phyloP scores from a whole-genome alignment of 2,797 vertebrate species.

The Siniperca scherzeri region DNA sequence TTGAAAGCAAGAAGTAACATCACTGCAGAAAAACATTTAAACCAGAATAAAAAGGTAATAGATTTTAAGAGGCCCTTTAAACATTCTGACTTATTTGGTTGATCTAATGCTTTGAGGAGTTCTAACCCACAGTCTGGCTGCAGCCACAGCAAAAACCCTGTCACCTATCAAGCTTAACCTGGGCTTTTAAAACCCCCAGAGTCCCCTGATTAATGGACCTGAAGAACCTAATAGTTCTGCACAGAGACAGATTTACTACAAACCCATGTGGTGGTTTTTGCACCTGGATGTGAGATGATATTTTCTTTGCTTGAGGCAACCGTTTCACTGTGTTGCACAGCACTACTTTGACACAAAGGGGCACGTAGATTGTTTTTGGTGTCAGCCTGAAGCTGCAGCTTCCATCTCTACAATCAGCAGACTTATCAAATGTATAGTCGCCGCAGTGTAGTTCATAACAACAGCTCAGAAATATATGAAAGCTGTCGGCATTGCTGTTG shows the following conservation, averaged over 20 bases:
- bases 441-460: neutral
- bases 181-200: slow-evolving; percentile 24
- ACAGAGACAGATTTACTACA: slow-evolving; percentile 42
- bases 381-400: slow-evolving; percentile 26
- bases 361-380: slow-evolving; percentile 24
- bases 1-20: neutral
- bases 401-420: slow-evolving; percentile 19
- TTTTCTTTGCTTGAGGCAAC: slow-evolving; percentile 46
- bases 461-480: neutral
- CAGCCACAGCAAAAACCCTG: slow-evolving; percentile 12
- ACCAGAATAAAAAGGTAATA: neutral
- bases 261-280: slow-evolving; percentile 10
- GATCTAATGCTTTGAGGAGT: slow-evolving; percentile 3
- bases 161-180: slow-evolving; percentile 35
- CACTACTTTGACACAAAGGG: slow-evolving; percentile 28
- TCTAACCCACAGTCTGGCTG: slow-evolving; percentile 21
- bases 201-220: slow-evolving; percentile 43
- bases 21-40: neutral
- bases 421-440: neutral
- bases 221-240: slow-evolving; percentile 27
- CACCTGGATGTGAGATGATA: slow-evolving; percentile 36
- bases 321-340: slow-evolving; percentile 43
- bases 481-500: neutral
- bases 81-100: slow-evolving; percentile 4
- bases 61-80: slow-evolving; percentile 7